Base-by-base conservation (phyloP, 2,888 invertebrate genomes). In the Orgyia antiqua region DNA sequence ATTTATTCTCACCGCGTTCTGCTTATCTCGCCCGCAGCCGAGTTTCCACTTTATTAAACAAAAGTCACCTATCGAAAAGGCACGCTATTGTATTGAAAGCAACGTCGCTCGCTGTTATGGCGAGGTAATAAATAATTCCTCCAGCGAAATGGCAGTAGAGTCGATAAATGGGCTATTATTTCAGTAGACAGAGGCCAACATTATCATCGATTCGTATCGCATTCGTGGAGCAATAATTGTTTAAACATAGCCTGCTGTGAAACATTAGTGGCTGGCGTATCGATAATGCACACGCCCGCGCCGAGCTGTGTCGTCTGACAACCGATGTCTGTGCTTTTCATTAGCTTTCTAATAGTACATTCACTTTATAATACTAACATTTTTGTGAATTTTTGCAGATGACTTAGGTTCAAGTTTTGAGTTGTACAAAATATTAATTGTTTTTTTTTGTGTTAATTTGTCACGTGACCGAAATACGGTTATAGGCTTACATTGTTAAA, bases 111-210 rank as follows among this genome's bases (percentile, higher is more conserved):
- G n/a, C n/a, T 72, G 69, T 73, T 71, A 74, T 68, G 71, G 75
- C 64, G 55, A 58, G 62, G 58, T 61, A 72, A 83, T 82, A 82
- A 82, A 83, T 83, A 76, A 82, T 80, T 79, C 78, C 68, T 65
- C 54, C 56, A 55, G 64, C 57, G 70, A 72, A 78, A 79, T 75
- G 73, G 75, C 70, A 72, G 68, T 49, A 58, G 60, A 75, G 60
- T 77, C 77, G 76, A 82, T 80, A 79, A 82, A 80, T 71, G 78
- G 77, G 63, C 80, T 80, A 80, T 82, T 79, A 82, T 78, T 74
- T 70, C 74, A 68, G 65, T 68, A 75, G 76, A 78, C 80, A 71
- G 74, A 71, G 71, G 74, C 76, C 71, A 75, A 74, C 73, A 77
- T 82, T 80, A 80, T 79, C 78, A 70, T 74, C 70, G 73, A 79